These are phyloP conservation scores for Todus mexicanus DNA, from an alignment of 2,797 vertebrate genomes.

Conservation along the genomic window DNA sequence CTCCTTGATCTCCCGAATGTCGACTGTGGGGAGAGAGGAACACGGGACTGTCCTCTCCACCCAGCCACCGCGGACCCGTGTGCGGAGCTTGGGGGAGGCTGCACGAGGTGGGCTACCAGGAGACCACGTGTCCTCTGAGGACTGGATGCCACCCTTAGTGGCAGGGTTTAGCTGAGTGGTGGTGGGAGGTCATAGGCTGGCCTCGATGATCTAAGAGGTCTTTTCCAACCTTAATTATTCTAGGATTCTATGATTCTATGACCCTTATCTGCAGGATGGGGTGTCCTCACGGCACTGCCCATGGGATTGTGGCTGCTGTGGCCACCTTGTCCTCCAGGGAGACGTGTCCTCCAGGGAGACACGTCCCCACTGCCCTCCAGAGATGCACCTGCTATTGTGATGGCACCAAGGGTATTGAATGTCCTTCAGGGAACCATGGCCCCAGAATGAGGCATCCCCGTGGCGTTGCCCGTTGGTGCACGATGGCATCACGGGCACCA, in stretches of 20 bases:
- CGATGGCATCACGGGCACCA: background rate
- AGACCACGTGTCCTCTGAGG: background rate
- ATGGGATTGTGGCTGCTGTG: background rate
- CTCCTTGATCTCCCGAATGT: slow-evolving; percentile 88
- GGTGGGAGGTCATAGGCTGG: too few relatives aligned
- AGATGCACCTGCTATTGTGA: background rate
- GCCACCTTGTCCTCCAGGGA: too few relatives aligned
- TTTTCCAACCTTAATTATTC: too few relatives aligned
- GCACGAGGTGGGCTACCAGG: background rate
- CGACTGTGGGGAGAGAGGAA: slow-evolving; percentile 64
- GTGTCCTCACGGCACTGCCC: background rate
- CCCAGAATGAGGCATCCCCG: background rate
- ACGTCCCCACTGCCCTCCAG: background rate
- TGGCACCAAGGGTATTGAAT: background rate
- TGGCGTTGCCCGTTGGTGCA: too few relatives aligned
- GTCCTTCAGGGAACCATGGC: background rate
- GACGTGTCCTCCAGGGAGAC: background rate
- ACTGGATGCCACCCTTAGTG: too few relatives aligned
- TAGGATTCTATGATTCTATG: too few relatives aligned
- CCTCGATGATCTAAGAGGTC: too few relatives aligned
- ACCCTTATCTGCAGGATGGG: too few relatives aligned
- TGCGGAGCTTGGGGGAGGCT: background rate
- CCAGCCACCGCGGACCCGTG: rapidly evolving
- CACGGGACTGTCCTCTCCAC: background rate
- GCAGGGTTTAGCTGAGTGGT: too few relatives aligned